Evolutionary conservation across 2,113 vertebrate genomes (phyloP).

Genomic region (Phalacrocorax pelagicus): DNA sequence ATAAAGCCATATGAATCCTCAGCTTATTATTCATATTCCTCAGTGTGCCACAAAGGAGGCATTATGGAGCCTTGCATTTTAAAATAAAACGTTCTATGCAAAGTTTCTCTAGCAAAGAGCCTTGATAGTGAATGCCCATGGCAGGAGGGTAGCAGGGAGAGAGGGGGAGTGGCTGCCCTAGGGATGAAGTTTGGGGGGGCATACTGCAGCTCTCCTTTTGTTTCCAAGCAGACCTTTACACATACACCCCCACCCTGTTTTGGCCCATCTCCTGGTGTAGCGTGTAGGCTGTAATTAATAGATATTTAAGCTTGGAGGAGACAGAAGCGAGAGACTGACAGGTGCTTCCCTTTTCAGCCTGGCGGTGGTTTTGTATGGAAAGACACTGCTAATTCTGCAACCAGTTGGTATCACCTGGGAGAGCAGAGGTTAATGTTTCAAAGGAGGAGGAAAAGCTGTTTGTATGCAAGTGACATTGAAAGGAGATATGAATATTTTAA

Average conservation of each 20-base stretch:
- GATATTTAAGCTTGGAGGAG: not conserved
- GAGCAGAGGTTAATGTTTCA: conserved; percentile 50
- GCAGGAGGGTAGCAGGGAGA: not conserved
- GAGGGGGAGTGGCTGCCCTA: not conserved
- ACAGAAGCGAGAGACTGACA: not conserved
- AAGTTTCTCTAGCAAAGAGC: not conserved
- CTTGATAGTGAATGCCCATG: not conserved
- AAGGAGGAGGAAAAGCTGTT: conserved; percentile 35
- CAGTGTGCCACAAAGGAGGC: conserved; percentile 31
- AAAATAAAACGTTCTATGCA: conserved; percentile 2
- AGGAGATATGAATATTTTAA: conserved; percentile 44
- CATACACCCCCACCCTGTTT: not conserved
- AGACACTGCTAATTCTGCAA: not conserved
- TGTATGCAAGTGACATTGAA: not conserved
- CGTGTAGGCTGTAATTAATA: not conserved
- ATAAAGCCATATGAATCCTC: conserved; percentile 26
- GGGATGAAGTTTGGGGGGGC: not conserved
- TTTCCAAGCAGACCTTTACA: not conserved
- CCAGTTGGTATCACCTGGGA: conserved; percentile 1
- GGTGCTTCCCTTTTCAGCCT: not conserved
- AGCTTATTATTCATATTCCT: conserved; percentile 44
- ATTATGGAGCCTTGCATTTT: conserved; percentile 19
- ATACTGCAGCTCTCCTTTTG: not conserved
- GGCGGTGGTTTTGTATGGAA: not conserved
- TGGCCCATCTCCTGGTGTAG: not conserved